A percentile compares a stretch with the other conserved stretches of the same genome.
Conservation (phyloP, 2,888 invertebrate genomes). For the Noctua pronuba region DNA sequence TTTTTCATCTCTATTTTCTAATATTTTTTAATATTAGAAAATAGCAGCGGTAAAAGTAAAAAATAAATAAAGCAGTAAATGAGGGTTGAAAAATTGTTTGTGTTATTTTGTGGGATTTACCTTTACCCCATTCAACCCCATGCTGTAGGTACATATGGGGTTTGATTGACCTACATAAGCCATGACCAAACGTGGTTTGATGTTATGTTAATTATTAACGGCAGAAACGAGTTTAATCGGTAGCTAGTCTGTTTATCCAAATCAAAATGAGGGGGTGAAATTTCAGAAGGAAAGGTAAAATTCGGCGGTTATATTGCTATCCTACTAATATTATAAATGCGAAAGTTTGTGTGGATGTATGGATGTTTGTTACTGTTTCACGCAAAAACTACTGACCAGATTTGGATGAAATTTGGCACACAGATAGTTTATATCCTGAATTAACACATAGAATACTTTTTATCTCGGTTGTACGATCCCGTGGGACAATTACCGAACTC, state of each 20-base stretch:
- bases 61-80: background rate
- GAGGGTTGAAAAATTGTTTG: conserved; percentile 38
- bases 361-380: no score
- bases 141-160: conserved; percentile 27
- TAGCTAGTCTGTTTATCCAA: conserved; percentile 38
- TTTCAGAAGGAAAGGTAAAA: conserved; percentile 6
- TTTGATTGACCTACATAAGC: conserved; percentile 57
- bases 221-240: conserved; percentile 38
- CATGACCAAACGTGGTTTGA: conserved; percentile 36
- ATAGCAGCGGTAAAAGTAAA: background rate
- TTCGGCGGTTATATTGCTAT: background rate
- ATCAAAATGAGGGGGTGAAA: conserved; percentile 25
- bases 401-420: no score
- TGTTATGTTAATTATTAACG: conserved; percentile 53
- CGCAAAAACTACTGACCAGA: no score
- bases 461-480: no score
- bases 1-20: background rate
- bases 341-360: no score
- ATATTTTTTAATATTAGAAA: background rate
- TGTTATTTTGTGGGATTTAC: conserved; percentile 30
- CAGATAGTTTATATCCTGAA: no score
- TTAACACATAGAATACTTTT: no score
- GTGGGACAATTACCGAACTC: no score
- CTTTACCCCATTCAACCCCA: conserved; percentile 35
- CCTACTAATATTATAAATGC: no score